Evolutionary conservation across 1,140 invertebrate species (phyloP), one percentile per base, ranked within the genome.

Genomic region (Eriocheir sinensis): DNA sequence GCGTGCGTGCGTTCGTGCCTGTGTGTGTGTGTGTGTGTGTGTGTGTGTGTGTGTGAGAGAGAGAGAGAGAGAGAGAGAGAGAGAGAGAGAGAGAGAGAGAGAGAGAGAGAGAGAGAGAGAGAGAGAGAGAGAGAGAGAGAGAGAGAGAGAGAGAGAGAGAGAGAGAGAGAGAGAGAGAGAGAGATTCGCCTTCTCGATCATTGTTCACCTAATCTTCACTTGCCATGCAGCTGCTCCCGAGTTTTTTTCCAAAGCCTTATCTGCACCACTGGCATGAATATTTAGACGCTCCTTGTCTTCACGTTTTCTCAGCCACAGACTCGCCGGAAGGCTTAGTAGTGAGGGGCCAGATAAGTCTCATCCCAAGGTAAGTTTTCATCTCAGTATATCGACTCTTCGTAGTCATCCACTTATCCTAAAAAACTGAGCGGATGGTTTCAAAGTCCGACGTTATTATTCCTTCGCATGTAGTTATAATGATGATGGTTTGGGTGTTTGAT

Each of bases 31-130:
- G 44, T 48, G 44, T 48, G 53, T 60, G 53, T 60, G 53, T 60
- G 53, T 60, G 53, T 60, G 53, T 60, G 53, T 60, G 53, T 60
- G 53, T 60, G 53, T n/a, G 60, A 72, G n/a, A n/a, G n/a, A n/a
- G n/a, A n/a, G n/a, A n/a, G n/a, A n/a, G 48, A 53, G 48, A 53
- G 48, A 53, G 48, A 53, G 48, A 53, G 48, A 53, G 48, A n/a
- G n/a, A n/a, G n/a, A n/a, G n/a, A n/a, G n/a, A n/a, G n/a, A n/a
- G n/a, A n/a, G n/a, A n/a, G n/a, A n/a, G n/a, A n/a, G n/a, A n/a
- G n/a, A n/a, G n/a, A n/a, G n/a, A n/a, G n/a, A n/a, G n/a, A n/a
- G n/a, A 53, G 48, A 53, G 48, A 53, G 48, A 53, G 48, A 53
- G 48, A 53, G 48, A 53, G 48, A 53, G 48, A 53, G 48, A 53